Evolutionary conservation across 1,140 invertebrate genomes (phyloP).

Genomic region (Drosophila lacteicornis): DNA sequence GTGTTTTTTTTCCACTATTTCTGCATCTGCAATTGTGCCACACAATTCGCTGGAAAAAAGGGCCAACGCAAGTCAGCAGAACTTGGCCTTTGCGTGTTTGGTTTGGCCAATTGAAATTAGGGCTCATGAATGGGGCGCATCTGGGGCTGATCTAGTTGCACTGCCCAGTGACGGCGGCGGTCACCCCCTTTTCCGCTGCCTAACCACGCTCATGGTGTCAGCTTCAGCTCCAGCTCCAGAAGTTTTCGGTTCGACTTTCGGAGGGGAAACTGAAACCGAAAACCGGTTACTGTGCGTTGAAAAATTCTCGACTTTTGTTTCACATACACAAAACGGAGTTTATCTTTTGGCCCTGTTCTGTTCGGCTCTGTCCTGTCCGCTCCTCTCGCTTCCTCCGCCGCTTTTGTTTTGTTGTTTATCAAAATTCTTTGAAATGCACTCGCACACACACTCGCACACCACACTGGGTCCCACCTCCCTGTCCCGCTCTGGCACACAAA

Average conservation of each 20-base stretch:
- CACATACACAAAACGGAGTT: slow-evolving; percentile 72
- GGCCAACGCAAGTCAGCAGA: slow-evolving; percentile 17
- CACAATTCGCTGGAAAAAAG: slow-evolving; percentile 55
- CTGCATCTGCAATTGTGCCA: slow-evolving; percentile 22
- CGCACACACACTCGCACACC: slow-evolving; percentile 35
- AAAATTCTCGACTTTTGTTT: slow-evolving; percentile 81
- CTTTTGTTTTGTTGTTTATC: slow-evolving; percentile 66
- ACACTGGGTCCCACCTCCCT: slow-evolving; percentile 1
- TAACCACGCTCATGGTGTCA: slow-evolving; percentile 39
- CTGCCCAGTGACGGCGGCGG: not conserved
- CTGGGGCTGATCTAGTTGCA: slow-evolving; percentile 46
- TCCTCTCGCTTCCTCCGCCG: slow-evolving; percentile 10
- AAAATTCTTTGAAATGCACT: slow-evolving; percentile 81
- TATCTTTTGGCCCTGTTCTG: slow-evolving; percentile 66
- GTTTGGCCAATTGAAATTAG: slow-evolving; percentile 65
- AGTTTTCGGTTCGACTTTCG: slow-evolving; percentile 29
- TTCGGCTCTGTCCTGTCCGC: slow-evolving; percentile 34
- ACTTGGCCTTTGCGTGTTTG: slow-evolving; percentile 72
- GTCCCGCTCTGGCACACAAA: slow-evolving; percentile 60
- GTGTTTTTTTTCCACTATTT: not conserved
- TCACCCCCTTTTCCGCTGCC: not conserved
- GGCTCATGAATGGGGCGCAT: slow-evolving; percentile 62
- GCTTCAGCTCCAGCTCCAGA: slow-evolving; percentile 35
- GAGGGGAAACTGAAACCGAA: slow-evolving; percentile 49
- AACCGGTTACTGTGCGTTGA: slow-evolving; percentile 70